These are phyloP conservation scores for Masnerella sp. DNA, from an alignment of 2,888 invertebrate species.

Conservation along the genomic window DNA sequence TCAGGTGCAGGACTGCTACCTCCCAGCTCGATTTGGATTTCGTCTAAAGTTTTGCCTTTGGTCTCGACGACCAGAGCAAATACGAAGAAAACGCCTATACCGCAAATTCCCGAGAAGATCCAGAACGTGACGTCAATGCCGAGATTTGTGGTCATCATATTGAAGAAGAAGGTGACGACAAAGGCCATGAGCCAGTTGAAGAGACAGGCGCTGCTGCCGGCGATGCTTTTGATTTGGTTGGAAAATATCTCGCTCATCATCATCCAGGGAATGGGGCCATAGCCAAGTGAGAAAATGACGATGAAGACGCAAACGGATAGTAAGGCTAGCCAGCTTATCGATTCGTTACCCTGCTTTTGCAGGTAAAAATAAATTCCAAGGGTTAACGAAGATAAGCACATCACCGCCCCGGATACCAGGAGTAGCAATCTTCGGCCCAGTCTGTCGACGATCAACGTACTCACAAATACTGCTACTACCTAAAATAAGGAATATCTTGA, in stretches of 20 bases:
- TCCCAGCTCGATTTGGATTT: slow-evolving; percentile 77
- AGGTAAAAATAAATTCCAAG: slow-evolving; percentile 85
- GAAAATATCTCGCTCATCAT: slow-evolving; percentile 90
- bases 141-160: slow-evolving; percentile 79
- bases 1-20: slow-evolving; percentile 34
- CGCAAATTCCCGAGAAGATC: slow-evolving; percentile 84
- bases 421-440: slow-evolving; percentile 88
- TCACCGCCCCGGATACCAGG: slow-evolving; percentile 83
- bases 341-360: slow-evolving; percentile 76
- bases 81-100: slow-evolving; percentile 83
- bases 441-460: slow-evolving; percentile 88
- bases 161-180: slow-evolving; percentile 87
- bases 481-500: slow-evolving; percentile 13
- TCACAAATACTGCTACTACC: slow-evolving; percentile 85
- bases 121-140: slow-evolving; percentile 85
- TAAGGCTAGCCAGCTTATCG: slow-evolving; percentile 87
- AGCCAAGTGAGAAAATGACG: slow-evolving; percentile 88
- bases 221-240: slow-evolving; percentile 87
- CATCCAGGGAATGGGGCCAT: slow-evolving; percentile 94
- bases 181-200: slow-evolving; percentile 91
- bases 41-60: slow-evolving; percentile 78
- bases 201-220: slow-evolving; percentile 87
- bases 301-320: slow-evolving; percentile 87
- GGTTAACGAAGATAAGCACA: slow-evolving; percentile 84
- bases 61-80: slow-evolving; percentile 82